A percentile compares a stretch with the other conserved stretches of the same genome.
Conservation (phyloP, 2,113 vertebrate species). For the Pterophyllum scalare region DNA sequence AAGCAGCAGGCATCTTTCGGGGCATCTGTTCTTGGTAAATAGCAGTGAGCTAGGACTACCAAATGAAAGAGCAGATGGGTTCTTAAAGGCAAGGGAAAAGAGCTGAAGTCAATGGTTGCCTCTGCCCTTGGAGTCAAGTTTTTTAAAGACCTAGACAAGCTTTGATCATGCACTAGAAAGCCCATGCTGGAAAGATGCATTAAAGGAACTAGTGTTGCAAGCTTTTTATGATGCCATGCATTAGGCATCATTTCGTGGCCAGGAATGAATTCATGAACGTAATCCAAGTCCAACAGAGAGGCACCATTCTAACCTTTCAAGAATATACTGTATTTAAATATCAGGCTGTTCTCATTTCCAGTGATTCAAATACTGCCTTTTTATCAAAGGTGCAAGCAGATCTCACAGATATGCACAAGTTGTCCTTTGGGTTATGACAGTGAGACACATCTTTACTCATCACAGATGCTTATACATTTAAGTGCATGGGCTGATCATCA, state of each 20-base stretch:
- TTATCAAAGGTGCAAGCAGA: too few relatives aligned
- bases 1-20: conserved; percentile 33
- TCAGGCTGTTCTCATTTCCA: not conserved
- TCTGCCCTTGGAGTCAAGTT: conserved; percentile 48
- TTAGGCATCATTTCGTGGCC: conserved; percentile 32
- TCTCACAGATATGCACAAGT: not conserved
- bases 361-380: not conserved
- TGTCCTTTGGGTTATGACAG: not conserved
- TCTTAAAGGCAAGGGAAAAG: conserved; percentile 28
- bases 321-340: not conserved
- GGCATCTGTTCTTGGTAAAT: conserved; percentile 58
- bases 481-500: not conserved
- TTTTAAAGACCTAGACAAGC: conserved; percentile 46
- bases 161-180: conserved; percentile 67
- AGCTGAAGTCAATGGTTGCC: conserved; percentile 46
- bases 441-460: not conserved
- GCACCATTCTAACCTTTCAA: not conserved
- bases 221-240: conserved; percentile 48
- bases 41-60: conserved; percentile 23
- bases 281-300: not conserved
- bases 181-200: conserved; percentile 44
- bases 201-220: conserved; percentile 28
- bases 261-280: not conserved
- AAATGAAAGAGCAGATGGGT: conserved; percentile 55
- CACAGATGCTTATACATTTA: not conserved